phyloP scores from a whole-genome alignment of 2,113 vertebrate genomes.

The Sula dactylatra region DNA sequence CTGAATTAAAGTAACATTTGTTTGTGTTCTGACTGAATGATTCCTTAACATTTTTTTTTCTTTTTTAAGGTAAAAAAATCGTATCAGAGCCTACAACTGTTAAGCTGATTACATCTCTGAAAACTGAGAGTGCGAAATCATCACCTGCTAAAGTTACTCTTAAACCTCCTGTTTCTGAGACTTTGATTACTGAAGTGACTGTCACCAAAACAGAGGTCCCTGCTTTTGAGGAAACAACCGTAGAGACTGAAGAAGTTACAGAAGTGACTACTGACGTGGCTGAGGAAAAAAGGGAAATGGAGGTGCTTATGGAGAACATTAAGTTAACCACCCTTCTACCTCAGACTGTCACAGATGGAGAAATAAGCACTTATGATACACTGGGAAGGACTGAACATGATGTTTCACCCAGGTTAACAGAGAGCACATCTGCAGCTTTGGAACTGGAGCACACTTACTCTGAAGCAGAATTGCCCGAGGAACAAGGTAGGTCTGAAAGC shows the following conservation, averaged over 20 bases:
- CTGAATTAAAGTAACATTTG: not conserved
- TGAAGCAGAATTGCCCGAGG: conserved; percentile 47
- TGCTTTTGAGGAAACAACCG: conserved; percentile 45
- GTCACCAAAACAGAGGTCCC: conserved; percentile 17
- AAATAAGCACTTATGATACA: not conserved
- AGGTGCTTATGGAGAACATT: conserved; percentile 35
- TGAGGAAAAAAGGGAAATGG: conserved; percentile 55
- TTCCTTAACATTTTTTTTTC: conserved; percentile 44
- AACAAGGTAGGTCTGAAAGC: conserved; percentile 66
- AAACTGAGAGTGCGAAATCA: conserved; percentile 50
- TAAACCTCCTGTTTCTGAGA: conserved; percentile 13
- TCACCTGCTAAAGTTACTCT: conserved; percentile 37
- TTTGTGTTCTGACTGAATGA: conserved; percentile 41
- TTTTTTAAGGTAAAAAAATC: conserved; percentile 76
- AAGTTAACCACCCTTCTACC: conserved; percentile 55
- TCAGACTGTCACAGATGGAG: conserved; percentile 43
- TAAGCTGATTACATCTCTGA: conserved; percentile 66
- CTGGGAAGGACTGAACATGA: conserved; percentile 42
- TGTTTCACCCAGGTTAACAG: conserved; percentile 3
- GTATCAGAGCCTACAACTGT: conserved; percentile 71
- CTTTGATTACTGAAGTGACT: conserved; percentile 36
- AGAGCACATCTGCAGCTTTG: conserved; percentile 24
- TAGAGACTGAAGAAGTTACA: conserved; percentile 39
- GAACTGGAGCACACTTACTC: conserved; percentile 54
- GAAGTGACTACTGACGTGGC: conserved; percentile 3